These are phyloP conservation scores for Epinephelus lanceolatus DNA, from an alignment of 2,113 vertebrate genomes.

Conservation along the genomic window DNA sequence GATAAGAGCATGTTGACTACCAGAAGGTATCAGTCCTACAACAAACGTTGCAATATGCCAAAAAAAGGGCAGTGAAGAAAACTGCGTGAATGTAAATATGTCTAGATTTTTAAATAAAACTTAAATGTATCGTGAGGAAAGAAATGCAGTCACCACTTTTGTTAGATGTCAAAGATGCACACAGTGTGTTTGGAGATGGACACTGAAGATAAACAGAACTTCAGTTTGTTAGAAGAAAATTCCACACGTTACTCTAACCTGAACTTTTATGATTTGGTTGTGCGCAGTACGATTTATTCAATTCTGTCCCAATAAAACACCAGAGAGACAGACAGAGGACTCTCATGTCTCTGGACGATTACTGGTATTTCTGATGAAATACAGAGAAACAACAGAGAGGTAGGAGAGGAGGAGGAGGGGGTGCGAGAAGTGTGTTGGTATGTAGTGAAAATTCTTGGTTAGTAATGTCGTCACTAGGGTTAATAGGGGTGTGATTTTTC, in stretches of 20 bases:
- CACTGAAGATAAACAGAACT: not conserved
- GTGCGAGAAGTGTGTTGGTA: not conserved
- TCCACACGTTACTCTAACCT: not conserved
- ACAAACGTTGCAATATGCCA: not conserved
- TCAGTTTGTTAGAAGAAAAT: not conserved
- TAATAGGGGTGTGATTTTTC: no score
- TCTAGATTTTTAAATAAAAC: not conserved
- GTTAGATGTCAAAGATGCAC: not conserved
- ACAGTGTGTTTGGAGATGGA: not conserved
- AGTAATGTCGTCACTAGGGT: not conserved
- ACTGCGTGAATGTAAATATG: not conserved
- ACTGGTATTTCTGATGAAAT: constrained; percentile 8
- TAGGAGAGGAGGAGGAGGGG: not conserved
- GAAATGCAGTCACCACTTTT: not conserved
- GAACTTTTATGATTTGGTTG: not conserved
- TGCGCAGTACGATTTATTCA: not conserved
- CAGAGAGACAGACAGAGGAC: not conserved
- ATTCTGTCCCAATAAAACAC: not conserved
- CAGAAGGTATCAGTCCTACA: no score
- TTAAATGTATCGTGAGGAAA: not conserved
- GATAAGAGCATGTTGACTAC: no score
- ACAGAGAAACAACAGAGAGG: not conserved
- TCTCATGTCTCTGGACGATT: not conserved
- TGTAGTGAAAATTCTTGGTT: not conserved
- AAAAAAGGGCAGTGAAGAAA: not conserved